These are phyloP conservation scores for Conus ventricosus DNA, from an alignment of 1,140 invertebrate species.

Conservation along the genomic window DNA sequence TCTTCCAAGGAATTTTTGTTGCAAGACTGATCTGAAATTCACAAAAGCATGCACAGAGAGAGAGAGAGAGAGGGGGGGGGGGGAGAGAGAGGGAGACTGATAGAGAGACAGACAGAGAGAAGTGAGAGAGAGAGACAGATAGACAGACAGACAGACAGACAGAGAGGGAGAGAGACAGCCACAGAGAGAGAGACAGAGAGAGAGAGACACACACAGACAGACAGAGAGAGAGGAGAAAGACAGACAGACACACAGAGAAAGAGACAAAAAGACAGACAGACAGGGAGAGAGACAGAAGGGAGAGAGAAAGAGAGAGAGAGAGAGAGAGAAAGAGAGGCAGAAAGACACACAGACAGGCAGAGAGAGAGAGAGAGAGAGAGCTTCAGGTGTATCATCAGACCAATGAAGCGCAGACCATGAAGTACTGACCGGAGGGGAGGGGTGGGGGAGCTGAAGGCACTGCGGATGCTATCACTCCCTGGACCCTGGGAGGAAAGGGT, in stretches of 20 bases:
- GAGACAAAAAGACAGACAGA: constrained; percentile 26
- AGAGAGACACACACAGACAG: not conserved
- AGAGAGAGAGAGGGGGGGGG: not conserved
- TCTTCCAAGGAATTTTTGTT: no score
- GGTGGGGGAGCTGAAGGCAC: no score
- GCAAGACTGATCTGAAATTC: no score
- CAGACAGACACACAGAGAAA: not conserved
- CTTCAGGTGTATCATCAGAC: no score
- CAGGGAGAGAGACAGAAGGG: constrained; percentile 22
- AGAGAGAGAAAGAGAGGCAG: not conserved
- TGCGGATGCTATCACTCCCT: no score
- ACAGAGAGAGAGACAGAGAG: constrained; percentile 28
- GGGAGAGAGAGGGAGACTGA: constrained; percentile 10
- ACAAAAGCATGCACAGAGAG: not conserved
- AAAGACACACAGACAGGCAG: not conserved
- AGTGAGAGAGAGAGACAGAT: not conserved
- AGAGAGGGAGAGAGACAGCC: constrained; percentile 21
- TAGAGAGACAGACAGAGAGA: not conserved
- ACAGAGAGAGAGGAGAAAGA: not conserved
- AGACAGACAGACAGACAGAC: not conserved
- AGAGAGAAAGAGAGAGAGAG: not conserved
- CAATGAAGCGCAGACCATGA: no score
- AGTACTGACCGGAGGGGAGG: no score
- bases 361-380: not conserved
- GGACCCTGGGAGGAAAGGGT: no score